Percentiles rank a stretch among this genome's conserved stretches.
phyloP scores from a whole-genome alignment of 2,113 vertebrate genomes.

The Lepidothrix coronata region DNA sequence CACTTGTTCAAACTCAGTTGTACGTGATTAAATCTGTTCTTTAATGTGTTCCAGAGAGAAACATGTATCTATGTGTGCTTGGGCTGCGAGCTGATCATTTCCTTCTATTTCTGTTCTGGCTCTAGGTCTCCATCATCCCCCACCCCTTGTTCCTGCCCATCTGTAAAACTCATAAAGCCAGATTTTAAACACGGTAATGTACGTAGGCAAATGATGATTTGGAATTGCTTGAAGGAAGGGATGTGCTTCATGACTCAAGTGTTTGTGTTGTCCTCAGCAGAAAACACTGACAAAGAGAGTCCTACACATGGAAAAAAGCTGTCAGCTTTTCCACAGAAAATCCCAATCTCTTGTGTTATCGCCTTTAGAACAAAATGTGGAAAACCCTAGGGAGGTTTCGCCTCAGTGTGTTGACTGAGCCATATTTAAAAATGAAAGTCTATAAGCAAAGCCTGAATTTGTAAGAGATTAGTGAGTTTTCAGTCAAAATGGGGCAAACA shows the following conservation, averaged over 20 bases:
- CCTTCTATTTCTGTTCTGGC: slow-evolving; percentile 19
- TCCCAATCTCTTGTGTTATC: background rate
- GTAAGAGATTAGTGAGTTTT: background rate
- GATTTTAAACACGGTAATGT: background rate
- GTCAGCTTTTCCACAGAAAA: slow-evolving; percentile 1
- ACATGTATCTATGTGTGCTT: background rate
- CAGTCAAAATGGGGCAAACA: background rate
- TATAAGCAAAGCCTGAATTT: background rate
- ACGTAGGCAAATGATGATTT: background rate
- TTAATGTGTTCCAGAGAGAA: background rate
- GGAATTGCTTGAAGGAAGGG: slow-evolving; percentile 35
- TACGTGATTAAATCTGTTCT: background rate
- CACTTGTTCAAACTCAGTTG: background rate
- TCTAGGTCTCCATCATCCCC: background rate
- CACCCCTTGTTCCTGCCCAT: slow-evolving; percentile 26
- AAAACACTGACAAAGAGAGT: background rate
- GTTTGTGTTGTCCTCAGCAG: background rate
- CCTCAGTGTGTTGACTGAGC: background rate
- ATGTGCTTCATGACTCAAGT: background rate
- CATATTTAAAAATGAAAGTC: background rate
- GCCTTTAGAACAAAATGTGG: background rate
- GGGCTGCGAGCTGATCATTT: background rate
- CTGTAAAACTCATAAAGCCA: slow-evolving; percentile 33
- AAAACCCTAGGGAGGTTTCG: background rate
- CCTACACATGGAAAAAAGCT: background rate